phyloP scores from a whole-genome alignment of 2,797 vertebrate species.

The Pangasius krempfi region DNA sequence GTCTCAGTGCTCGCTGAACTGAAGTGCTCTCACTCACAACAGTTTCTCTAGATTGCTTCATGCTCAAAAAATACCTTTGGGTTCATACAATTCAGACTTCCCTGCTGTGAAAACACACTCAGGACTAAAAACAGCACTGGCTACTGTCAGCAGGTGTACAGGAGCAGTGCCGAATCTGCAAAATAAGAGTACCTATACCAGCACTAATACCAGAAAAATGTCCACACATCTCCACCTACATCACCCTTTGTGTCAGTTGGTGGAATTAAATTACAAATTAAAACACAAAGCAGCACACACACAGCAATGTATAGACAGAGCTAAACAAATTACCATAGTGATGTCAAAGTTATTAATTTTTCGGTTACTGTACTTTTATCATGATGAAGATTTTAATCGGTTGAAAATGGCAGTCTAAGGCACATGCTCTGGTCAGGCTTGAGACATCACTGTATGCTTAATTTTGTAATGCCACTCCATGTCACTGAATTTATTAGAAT shows the following conservation, averaged over 20 bases:
- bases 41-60: not conserved
- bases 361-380: not conserved
- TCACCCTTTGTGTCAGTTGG: too few species aligned
- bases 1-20: not conserved
- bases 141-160: not conserved
- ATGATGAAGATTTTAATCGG: not conserved
- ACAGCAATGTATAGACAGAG: too few species aligned
- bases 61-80: too few species aligned
- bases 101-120: too few species aligned
- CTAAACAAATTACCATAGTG: too few species aligned
- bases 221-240: too few species aligned
- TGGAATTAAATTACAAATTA: too few species aligned
- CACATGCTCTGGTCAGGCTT: not conserved
- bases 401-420: not conserved
- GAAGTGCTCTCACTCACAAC: not conserved
- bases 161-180: not conserved
- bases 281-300: too few species aligned
- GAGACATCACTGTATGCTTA: not conserved
- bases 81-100: too few species aligned
- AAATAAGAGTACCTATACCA: not conserved
- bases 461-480: not conserved
- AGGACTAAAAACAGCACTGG: too few species aligned
- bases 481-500: not conserved
- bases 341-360: not conserved
- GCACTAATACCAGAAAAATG: not conserved